Base-by-base conservation (phyloP, 2,888 invertebrate genomes). In the Andricus curvator region DNA sequence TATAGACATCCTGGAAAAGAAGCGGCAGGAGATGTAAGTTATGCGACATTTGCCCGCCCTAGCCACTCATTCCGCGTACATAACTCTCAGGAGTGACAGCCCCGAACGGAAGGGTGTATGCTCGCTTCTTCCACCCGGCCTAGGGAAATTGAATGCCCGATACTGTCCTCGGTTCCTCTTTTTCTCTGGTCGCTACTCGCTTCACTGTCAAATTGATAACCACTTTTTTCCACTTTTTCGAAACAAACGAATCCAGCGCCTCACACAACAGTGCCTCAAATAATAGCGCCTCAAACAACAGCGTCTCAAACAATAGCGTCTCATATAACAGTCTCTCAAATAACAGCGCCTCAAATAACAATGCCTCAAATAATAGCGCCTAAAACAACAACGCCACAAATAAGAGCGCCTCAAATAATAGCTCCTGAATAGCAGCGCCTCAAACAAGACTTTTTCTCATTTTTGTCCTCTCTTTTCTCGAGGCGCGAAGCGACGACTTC, bases 41-140 rank as follows among this genome's bases (percentile, higher is more conserved):
- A 92, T 92, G 91, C 91, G 91, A 91, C 91, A 90, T 90, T 91
- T 89, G 89, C 91, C 92, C 92, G 90, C 91, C 91, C 91, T 89
- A 91, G 91, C 92, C 88, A 91, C 92, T 92, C 92, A 91, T 91
- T 91, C 90, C 88, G 88, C 89, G 88, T 88, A 90, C 91, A 92
- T 92, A 92, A 92, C 89, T 92, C 91, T 91, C 87, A 82, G 80
- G 88, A 89, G 91, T 91, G 92, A 92, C 92, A 91, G 91, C 87
- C 88, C 85, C 87, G 90, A 92, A 90, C 91, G 91, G 92, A 92
- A 92, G 91, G 91, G 90, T 89, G 90, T 87, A 87, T 81, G 80
- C 86, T 86, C 81, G 80, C 86, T 86, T 76, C 86, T 87, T 87
- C 87, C 74, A 83, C 79, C 85, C 84, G 86, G 86, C 84, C 86